Percentiles rank a stretch among this genome's conserved stretches.
Evolutionary conservation across 2,888 invertebrate species (phyloP).

Genomic region (Myathropa florea): DNA sequence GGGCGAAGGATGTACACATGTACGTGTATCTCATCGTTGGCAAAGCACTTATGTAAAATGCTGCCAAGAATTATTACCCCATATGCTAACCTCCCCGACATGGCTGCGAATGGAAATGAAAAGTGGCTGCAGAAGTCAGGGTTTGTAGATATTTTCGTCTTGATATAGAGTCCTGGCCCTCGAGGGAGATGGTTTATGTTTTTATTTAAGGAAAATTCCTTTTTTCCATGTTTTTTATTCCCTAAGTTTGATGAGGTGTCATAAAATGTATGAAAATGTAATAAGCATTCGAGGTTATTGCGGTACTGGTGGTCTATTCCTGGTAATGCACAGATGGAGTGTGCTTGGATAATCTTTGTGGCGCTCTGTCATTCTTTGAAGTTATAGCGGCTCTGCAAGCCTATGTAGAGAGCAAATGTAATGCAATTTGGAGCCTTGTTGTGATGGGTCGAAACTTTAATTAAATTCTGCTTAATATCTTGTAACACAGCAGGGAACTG

Average conservation of each 20-base stretch:
- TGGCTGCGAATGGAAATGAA: conserved; percentile 7
- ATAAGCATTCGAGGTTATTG: neutral
- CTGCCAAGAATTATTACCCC: conserved; percentile 24
- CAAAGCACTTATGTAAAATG: conserved; percentile 25
- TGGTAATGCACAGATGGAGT: neutral
- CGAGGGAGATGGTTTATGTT: neutral
- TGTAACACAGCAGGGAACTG: too few relatives aligned
- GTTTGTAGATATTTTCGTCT: neutral
- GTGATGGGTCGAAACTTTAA: too few relatives aligned
- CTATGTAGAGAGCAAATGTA: neutral
- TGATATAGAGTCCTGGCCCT: neutral
- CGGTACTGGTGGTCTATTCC: neutral
- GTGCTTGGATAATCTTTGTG: neutral
- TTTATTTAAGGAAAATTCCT: neutral
- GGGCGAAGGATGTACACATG: neutral
- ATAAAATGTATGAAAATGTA: neutral
- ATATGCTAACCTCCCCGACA: conserved; percentile 1
- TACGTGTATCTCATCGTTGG: neutral
- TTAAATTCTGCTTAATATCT: too few relatives aligned
- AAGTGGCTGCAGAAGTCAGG: conserved; percentile 5
- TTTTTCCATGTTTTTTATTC: neutral
- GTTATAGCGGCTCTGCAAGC: too few relatives aligned
- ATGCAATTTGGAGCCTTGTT: too few relatives aligned
- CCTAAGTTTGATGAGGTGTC: neutral
- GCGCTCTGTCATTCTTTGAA: neutral